phyloP scores from a whole-genome alignment of 2,797 vertebrate genomes.

The Scleropages formosus region DNA sequence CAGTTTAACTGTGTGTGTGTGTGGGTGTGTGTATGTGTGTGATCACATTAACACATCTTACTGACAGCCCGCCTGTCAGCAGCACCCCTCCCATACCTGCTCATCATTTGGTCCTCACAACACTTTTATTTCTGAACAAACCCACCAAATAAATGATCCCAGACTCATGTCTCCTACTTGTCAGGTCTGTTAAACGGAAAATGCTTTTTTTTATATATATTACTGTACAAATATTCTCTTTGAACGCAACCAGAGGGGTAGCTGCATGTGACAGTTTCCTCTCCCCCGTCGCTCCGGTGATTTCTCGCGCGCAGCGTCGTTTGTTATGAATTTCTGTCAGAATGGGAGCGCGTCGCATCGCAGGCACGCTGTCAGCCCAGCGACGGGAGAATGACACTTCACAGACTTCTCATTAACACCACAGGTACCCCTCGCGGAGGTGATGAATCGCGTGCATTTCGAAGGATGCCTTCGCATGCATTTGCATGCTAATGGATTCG shows the following conservation, averaged over 20 bases:
- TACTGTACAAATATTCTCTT: not conserved
- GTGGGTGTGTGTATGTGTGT: not conserved
- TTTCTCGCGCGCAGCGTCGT: conserved; percentile 6
- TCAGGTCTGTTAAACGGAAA: conserved; percentile 12
- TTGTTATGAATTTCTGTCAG: conserved; percentile 1
- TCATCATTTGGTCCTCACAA: conserved; percentile 16
- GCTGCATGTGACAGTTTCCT: not conserved
- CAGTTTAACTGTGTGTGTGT: conserved; percentile 2
- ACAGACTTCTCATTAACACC: conserved; percentile 57
- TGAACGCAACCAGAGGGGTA: conserved; percentile 14
- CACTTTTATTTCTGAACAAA: conserved; percentile 19
- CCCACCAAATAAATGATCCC: not conserved
- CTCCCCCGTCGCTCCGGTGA: conserved; percentile 8
- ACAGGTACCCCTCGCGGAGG: conserved; percentile 50
- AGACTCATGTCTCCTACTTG: not conserved
- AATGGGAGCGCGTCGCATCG: conserved; percentile 1
- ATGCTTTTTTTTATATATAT: conserved; percentile 9
- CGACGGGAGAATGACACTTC: conserved; percentile 45
- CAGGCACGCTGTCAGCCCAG: conserved; percentile 34
- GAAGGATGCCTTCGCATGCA: conserved; percentile 37
- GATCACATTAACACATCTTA: conserved; percentile 33
- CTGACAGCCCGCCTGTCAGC: conserved; percentile 34
- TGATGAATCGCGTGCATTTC: conserved; percentile 51
- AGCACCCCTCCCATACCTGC: not conserved
- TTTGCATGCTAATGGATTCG: conserved; percentile 40